Evolutionary conservation across 2,797 vertebrate species (phyloP).

Genomic region (Eulemur albifrons): DNA sequence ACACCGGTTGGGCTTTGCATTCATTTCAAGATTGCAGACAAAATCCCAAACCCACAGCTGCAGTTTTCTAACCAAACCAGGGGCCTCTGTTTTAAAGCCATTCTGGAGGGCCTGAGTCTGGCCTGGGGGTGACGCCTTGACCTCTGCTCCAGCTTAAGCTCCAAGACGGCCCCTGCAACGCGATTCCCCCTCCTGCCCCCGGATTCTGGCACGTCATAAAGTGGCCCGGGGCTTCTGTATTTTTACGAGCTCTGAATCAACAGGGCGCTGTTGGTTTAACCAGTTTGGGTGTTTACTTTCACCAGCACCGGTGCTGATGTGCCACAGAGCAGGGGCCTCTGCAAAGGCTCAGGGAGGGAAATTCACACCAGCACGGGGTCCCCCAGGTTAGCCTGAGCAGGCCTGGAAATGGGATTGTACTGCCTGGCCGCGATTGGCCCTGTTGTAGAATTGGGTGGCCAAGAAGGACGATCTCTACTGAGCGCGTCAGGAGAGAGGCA

Average conservation of each 20-base stretch:
- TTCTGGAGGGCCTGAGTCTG: background rate
- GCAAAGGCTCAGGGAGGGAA: constrained; percentile 70
- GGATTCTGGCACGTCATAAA: constrained; percentile 81
- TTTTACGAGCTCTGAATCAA: constrained; percentile 83
- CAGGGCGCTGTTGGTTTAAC: constrained; percentile 79
- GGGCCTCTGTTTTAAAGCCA: background rate
- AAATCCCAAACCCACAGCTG: too few species aligned
- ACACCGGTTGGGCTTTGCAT: background rate
- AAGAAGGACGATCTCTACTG: constrained; percentile 59
- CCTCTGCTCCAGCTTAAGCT: background rate
- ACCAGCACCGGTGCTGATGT: constrained; percentile 79
- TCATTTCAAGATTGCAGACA: background rate
- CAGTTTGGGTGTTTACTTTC: constrained; percentile 81
- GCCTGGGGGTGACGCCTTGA: background rate
- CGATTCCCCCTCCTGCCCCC: constrained; percentile 79
- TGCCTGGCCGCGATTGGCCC: constrained; percentile 71
- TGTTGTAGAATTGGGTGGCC: constrained; percentile 52
- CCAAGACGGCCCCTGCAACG: constrained; percentile 63
- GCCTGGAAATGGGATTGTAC: constrained; percentile 66
- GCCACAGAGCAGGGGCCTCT: constrained; percentile 58
- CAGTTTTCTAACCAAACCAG: background rate
- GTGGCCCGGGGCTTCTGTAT: constrained; percentile 79
- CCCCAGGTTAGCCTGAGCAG: background rate
- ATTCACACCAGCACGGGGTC: constrained; percentile 59
- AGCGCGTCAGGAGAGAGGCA: constrained; percentile 1